Percentiles rank a stretch among this genome's conserved stretches.
phyloP scores from a whole-genome alignment of 1,140 invertebrate species.

The Apis dorsata region DNA sequence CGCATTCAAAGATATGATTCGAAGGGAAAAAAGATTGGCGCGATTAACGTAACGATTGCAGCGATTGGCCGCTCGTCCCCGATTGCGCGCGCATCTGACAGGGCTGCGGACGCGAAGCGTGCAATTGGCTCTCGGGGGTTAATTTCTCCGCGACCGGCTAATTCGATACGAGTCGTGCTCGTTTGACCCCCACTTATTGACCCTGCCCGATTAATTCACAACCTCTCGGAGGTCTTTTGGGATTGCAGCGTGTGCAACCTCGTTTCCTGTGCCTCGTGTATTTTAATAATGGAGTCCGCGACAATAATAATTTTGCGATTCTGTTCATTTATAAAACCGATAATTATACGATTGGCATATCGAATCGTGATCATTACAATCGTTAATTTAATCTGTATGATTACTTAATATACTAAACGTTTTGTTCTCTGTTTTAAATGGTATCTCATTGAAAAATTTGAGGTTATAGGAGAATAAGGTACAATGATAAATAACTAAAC shows the following conservation, averaged over 20 bases:
- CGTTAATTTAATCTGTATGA: neutral
- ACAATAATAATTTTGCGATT: neutral
- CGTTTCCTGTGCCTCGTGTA: too few species aligned
- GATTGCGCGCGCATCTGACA: neutral
- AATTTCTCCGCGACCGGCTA: slow-evolving; percentile 63
- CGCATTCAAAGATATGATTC: neutral
- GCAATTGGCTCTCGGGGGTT: slow-evolving; percentile 61
- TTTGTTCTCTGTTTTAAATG: too few species aligned
- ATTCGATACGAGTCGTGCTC: slow-evolving; percentile 60
- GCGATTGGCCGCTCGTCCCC: neutral
- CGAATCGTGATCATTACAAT: neutral
- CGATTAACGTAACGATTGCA: neutral
- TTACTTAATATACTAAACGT: too few species aligned
- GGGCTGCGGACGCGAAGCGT: slow-evolving; percentile 75
- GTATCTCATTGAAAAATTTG: too few species aligned
- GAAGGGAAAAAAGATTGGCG: neutral
- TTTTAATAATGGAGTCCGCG: neutral
- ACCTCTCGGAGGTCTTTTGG: slow-evolving; percentile 17
- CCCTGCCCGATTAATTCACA: slow-evolving; percentile 43
- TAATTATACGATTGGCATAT: neutral
- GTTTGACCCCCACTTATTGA: slow-evolving; percentile 59
- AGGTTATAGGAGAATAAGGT: too few species aligned
- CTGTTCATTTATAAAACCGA: neutral
- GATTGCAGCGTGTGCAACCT: neutral
- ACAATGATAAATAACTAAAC: too few species aligned